A percentile compares a stretch with the other conserved stretches of the same genome.
Evolutionary conservation across 2,113 vertebrate species (phyloP).

Genomic region (Eulemur rufifrons): DNA sequence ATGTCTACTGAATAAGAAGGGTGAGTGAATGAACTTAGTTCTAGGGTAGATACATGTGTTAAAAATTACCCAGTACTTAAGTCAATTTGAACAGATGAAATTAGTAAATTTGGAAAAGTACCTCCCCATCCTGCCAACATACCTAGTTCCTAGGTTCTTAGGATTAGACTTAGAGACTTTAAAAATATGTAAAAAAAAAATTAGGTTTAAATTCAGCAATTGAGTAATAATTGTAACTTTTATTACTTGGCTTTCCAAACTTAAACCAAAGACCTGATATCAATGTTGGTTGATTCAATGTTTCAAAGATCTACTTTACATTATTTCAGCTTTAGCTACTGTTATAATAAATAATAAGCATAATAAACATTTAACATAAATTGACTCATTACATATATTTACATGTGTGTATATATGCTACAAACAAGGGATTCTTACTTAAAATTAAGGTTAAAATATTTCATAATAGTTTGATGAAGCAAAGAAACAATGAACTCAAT

Average conservation of each 20-base stretch:
- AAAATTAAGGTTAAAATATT: slow-evolving; percentile 25
- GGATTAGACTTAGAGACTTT: slow-evolving; percentile 13
- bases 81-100: background rate
- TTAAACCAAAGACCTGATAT: background rate
- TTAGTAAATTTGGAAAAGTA: background rate
- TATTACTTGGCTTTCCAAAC: background rate
- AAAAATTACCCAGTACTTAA: background rate
- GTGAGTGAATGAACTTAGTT: background rate
- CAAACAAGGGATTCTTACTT: slow-evolving; percentile 29
- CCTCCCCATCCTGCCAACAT: background rate
- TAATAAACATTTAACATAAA: background rate
- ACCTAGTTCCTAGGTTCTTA: slow-evolving; percentile 2
- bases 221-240: background rate
- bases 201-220: slow-evolving; percentile 4
- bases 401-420: background rate
- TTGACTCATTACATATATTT: background rate
- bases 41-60: background rate
- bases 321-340: background rate
- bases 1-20: background rate
- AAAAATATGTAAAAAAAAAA: background rate
- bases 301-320: background rate
- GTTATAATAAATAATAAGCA: background rate
- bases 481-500: slow-evolving; percentile 8
- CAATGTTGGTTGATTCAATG: background rate
- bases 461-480: background rate